phyloP scores from a whole-genome alignment of 2,888 invertebrate species.

The Epistrophe grossulariae region DNA sequence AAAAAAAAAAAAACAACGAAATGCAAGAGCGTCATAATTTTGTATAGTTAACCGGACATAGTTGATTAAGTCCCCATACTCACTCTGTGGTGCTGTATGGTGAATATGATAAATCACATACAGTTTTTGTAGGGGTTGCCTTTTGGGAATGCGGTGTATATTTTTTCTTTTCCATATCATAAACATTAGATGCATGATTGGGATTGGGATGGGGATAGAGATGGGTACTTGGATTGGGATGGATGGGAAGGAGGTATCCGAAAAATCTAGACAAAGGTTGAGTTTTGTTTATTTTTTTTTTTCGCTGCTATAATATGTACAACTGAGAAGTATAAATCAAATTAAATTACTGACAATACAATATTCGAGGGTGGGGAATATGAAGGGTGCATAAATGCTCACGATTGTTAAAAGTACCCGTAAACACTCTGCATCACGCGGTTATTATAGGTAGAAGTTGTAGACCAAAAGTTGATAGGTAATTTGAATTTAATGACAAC shows the following conservation, averaged over 20 bases:
- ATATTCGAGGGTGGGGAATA: background rate
- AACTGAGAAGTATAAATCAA: conserved; percentile 63
- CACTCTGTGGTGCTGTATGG: conserved; percentile 31
- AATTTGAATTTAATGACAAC: too few species aligned
- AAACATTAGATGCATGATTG: conserved; percentile 43
- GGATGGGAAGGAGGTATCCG: conserved; percentile 21
- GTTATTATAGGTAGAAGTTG: background rate
- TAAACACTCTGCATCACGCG: background rate
- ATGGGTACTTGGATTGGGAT: background rate
- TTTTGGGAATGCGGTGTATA: conserved; percentile 47
- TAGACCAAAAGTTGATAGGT: too few species aligned
- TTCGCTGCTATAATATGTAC: conserved; percentile 8
- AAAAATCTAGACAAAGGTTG: conserved; percentile 52
- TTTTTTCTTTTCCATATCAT: conserved; percentile 44
- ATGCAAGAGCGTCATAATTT: conserved; percentile 73
- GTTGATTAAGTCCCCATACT: conserved; percentile 73
- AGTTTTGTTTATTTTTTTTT: conserved; percentile 13
- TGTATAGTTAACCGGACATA: conserved; percentile 70
- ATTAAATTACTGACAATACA: conserved; percentile 61
- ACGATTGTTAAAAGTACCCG: conserved; percentile 29
- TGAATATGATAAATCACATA: conserved; percentile 68
- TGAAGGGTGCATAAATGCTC: conserved; percentile 26
- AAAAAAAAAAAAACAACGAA: conserved; percentile 36
- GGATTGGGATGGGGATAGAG: background rate
- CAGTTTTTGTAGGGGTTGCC: conserved; percentile 65